Evolutionary conservation across 2,888 invertebrate genomes (phyloP).

Genomic region (Drosophila nigricruria): DNA sequence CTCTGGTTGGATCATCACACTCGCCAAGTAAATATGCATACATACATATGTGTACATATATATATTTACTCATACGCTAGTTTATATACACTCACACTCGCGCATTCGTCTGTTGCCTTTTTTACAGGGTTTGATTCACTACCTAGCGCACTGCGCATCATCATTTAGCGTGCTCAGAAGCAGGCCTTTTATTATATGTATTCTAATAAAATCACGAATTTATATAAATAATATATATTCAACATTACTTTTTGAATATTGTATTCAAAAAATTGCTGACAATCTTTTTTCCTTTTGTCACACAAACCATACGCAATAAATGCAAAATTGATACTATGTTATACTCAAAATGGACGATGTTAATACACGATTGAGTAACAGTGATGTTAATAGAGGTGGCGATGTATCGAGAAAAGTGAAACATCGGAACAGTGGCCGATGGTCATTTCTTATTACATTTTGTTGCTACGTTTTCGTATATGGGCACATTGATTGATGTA

Average conservation of each 20-base stretch:
- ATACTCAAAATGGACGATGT: slow-evolving; percentile 39
- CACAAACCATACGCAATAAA: slow-evolving; percentile 46
- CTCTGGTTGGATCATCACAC: slow-evolving; percentile 63
- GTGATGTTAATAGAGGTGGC: slow-evolving; percentile 25
- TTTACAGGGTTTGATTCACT: slow-evolving; percentile 46
- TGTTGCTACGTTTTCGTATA: neutral
- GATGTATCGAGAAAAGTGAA: slow-evolving; percentile 14
- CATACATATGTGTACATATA: slow-evolving; percentile 30
- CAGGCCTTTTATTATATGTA: slow-evolving; percentile 4
- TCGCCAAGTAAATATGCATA: slow-evolving; percentile 54
- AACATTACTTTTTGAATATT: slow-evolving; percentile 23
- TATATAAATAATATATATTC: slow-evolving; percentile 6
- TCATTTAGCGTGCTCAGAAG: slow-evolving; percentile 21
- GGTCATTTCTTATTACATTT: neutral
- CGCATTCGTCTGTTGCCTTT: slow-evolving; percentile 51
- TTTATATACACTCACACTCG: slow-evolving; percentile 55
- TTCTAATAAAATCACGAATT: slow-evolving; percentile 12
- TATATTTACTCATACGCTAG: slow-evolving; percentile 46
- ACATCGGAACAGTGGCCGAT: slow-evolving; percentile 5
- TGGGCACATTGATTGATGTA: slow-evolving; percentile 17
- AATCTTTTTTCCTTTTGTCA: slow-evolving; percentile 36
- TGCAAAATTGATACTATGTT: slow-evolving; percentile 43
- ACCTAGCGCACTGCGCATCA: slow-evolving; percentile 55
- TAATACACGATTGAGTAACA: too few relatives aligned
- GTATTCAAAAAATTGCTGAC: slow-evolving; percentile 14